Percentiles rank a stretch among this genome's conserved stretches.
Conservation (phyloP, 1,140 invertebrate genomes). For the Antheraea pernyi region DNA sequence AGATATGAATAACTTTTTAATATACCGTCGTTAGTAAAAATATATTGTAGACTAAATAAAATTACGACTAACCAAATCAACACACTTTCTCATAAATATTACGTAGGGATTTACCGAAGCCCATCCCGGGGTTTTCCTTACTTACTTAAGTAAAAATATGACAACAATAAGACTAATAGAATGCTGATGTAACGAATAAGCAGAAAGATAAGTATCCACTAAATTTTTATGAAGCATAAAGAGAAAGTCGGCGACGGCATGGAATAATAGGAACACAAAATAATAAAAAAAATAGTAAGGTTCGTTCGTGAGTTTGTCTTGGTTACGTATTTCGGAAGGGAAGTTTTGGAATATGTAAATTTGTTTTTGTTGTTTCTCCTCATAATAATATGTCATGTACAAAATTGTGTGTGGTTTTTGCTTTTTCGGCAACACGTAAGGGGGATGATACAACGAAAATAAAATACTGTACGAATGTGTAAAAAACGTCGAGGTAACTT, state of each 20-base stretch:
- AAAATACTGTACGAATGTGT: background rate
- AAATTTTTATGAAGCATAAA: conserved; percentile 36
- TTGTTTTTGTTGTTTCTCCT: background rate
- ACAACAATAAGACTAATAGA: conserved; percentile 26
- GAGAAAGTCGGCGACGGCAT: conserved; percentile 21
- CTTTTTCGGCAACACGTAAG: background rate
- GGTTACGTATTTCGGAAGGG: conserved; percentile 2
- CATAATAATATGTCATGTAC: background rate
- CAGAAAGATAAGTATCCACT: conserved; percentile 31
- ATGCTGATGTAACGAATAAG: conserved; percentile 27
- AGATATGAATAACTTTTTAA: background rate
- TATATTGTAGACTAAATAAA: background rate
- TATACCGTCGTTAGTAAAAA: too few relatives aligned
- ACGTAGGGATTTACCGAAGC: conserved; percentile 9
- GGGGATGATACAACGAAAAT: background rate
- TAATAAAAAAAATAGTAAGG: conserved; percentile 23
- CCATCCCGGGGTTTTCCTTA: conserved; percentile 2
- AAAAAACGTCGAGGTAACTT: too few relatives aligned
- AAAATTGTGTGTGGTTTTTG: background rate
- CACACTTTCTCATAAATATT: conserved; percentile 6
- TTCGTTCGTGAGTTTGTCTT: conserved; percentile 14
- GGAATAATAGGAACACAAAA: conserved; percentile 21
- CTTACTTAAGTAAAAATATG: conserved; percentile 19
- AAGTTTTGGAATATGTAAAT: conserved; percentile 17
- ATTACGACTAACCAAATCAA: background rate